Evolutionary conservation across 2,888 invertebrate species (phyloP), one percentile per base, ranked within the genome.

Genomic region (Meandrusa payeni): DNA sequence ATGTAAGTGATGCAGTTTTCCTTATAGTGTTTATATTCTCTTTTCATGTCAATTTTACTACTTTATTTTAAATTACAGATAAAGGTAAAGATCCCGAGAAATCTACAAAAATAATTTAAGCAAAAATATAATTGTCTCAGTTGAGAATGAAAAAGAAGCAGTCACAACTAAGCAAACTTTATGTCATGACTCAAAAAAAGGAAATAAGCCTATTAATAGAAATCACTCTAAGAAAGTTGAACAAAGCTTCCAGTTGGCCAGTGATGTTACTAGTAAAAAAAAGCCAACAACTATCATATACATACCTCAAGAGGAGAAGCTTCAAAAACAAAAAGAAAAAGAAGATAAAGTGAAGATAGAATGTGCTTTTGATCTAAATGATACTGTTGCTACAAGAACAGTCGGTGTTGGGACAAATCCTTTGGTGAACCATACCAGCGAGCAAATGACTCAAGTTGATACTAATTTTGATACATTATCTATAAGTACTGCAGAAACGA

Each of bases 241-340:
- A 12, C 24, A 43, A 9, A 37, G 5, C 9, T 19, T 32, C 11
- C 17, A 41, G 5, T 5, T 57, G 1, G 22, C 50, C 9, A 69
- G 64, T 55, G 65, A 72, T 41, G 53, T 64, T 2, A 54, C 55
- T 32, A 50, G 32, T 7, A 69, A 61, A 51, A 50, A 47, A 5
- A 74, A 64, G 41, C 59, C 63, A 6, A 19, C 66, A 6, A 55
- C 64, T 15, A 50, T 73, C 9, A 76, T 80, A 54, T 68, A 61
- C 50, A 76, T 81, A 2, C 82, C 81, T 7, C 51, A 76, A 19
- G 75, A 76, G 22, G 55, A 61, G 2, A 66, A 64, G 24, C 50
- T 40, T 47, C 41, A 48, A 6, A 64, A 59, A 15, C 38, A 48
- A 32, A 38, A 51, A 43, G 26, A 45, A 46, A 28, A 33, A 3